phyloP scores from a whole-genome alignment of 2,888 invertebrate species.

The Lysandra bellargus region DNA sequence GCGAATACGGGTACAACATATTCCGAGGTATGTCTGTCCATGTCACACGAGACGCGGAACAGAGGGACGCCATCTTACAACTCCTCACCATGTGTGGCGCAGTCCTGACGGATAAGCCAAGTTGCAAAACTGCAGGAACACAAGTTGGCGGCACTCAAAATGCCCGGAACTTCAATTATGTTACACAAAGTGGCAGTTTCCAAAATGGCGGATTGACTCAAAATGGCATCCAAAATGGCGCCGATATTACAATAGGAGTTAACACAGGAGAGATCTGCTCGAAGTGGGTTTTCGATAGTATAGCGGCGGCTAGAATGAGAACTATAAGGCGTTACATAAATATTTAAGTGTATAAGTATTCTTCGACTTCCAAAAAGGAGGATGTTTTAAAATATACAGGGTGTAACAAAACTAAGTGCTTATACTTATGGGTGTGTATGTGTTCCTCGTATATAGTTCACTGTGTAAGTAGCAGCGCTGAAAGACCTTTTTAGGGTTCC shows the following conservation, averaged over 20 bases:
- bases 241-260: slow-evolving; percentile 56
- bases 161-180: slow-evolving; percentile 33
- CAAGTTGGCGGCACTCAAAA: slow-evolving; percentile 43
- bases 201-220: slow-evolving; percentile 40
- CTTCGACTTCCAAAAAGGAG: no score
- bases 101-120: slow-evolving; percentile 39
- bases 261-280: slow-evolving; percentile 53
- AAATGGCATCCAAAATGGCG: slow-evolving; percentile 40
- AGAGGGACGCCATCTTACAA: slow-evolving; percentile 52
- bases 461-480: no score
- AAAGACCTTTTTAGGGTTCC: no score
- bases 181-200: slow-evolving; percentile 40
- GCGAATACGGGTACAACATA: slow-evolving; percentile 65
- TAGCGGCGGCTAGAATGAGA: slow-evolving; percentile 60
- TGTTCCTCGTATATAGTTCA: no score
- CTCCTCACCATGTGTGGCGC: slow-evolving; percentile 63
- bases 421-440: no score
- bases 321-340: slow-evolving; percentile 58
- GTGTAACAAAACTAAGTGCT: no score
- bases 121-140: neutral
- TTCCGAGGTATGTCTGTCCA: slow-evolving; percentile 60
- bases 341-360: slow-evolving; percentile 35
- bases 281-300: slow-evolving; percentile 72
- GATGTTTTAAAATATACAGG: no score
- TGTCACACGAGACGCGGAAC: slow-evolving; percentile 50